Base-by-base conservation (phyloP, 2,797 vertebrate genomes). In the Anguilla marmorata region DNA sequence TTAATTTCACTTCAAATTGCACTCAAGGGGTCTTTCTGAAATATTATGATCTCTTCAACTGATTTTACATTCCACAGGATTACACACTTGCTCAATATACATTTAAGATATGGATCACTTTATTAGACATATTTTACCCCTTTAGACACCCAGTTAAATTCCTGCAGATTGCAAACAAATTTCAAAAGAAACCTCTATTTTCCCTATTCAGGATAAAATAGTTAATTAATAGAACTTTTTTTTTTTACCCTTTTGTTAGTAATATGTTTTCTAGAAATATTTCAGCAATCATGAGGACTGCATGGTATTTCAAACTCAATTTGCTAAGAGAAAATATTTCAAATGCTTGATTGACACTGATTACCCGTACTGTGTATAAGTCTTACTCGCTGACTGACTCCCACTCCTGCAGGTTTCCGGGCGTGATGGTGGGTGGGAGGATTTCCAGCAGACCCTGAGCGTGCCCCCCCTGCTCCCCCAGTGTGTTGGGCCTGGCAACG, bases 381-480 rank as follows among this genome's bases (percentile, higher is more conserved):
- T 66, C n/a, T 33, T n/a, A 27, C 27, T 9, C n/a, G 2, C 33
- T 41, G 74, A 19, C 33, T 16, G 63, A 14, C 45, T 14, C 21
- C 19, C 79, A 14, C 79, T 48, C 33, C 41, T n/a, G 45, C 79
- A 82, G 79, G 79, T 24, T 9, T 50, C 45, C 1, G 21, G 21
- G 6, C 21, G 0, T 33, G 19, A 19, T 6, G 33, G 8, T 12
- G 74, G 33, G 4, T 45, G 74, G 74, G 33, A 45, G 14, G 74
- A 41, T 41, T 45, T 79, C 33, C 33, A 5, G 33, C 33, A 45
- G 74, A 45, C 16, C 37, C 74, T 45, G 74, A 79, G 9, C 3
- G 1, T 16, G 33, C 33, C 37, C 16, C 74, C 74, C 24, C 52
- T 58, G 92, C 0, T 12, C 91, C 3, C 45, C 41, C 41, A 37